Evolutionary conservation across 2,797 vertebrate genomes (phyloP).

Genomic region (Parauchenoglanis ngamensis): DNA sequence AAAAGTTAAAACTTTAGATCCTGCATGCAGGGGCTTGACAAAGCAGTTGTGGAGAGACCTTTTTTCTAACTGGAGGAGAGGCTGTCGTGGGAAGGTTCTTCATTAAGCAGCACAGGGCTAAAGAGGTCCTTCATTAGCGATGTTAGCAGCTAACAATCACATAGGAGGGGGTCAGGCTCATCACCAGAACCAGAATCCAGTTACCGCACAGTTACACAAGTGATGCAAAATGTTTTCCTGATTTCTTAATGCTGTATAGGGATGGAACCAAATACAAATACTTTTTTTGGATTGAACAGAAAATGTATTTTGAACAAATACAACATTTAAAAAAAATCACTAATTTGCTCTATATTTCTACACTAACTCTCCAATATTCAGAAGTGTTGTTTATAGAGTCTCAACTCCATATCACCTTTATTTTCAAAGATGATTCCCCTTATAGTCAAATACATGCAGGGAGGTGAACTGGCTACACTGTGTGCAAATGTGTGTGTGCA

Average conservation of each 20-base stretch:
- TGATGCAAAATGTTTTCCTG: neutral
- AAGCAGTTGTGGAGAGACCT: neutral
- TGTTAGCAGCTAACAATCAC: conserved; percentile 43
- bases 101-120: conserved; percentile 49
- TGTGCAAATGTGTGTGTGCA: neutral
- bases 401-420: neutral
- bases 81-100: conserved; percentile 44
- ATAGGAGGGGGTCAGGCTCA: conserved; percentile 50
- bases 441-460: neutral
- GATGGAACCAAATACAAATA: neutral
- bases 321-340: neutral
- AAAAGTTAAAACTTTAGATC: conserved; percentile 51
- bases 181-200: conserved; percentile 33
- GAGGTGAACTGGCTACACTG: neutral
- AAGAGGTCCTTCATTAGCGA: conserved; percentile 56
- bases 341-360: neutral
- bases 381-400: neutral
- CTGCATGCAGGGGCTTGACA: conserved; percentile 25
- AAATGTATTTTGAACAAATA: neutral
- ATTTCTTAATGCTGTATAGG: neutral
- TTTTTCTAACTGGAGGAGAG: conserved; percentile 20
- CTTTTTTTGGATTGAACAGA: neutral
- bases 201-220: neutral
- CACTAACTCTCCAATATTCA: neutral
- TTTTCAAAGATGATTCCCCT: neutral